Base-by-base conservation (phyloP, 2,113 vertebrate genomes). In the Cyprinodon variegatus region DNA sequence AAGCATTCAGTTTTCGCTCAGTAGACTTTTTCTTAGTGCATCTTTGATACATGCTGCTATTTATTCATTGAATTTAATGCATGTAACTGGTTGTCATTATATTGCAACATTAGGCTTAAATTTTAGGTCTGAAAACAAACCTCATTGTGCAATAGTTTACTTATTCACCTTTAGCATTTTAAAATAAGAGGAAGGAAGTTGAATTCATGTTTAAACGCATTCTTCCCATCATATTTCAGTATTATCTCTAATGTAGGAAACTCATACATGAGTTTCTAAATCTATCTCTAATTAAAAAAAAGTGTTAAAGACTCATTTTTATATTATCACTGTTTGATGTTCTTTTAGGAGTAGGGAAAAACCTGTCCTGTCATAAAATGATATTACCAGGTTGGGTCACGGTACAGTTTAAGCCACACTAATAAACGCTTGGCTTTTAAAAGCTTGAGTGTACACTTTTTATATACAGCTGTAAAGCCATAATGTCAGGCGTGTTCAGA, bases 251-350 rank as follows among this genome's bases (percentile, higher is more conserved):
- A 61, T 41, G 61, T n/a, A 6, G 46, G 3, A 11, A 60, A 29
- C 57, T 20, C 10, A 39, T 63, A 0, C 20, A 65, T 66, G n/a
- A 65, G 15, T n/a, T 9, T 15, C 36, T 46, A 4, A 48, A 7
- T 53, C 2, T 14, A 62, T 74, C 45, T 68, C 20, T 45, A 36
- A 12, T 67, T 62, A 10, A 46, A 39, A 40, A 63, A 77, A 57
- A 14, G 50, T 79, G 45, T 59, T 57, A 45, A 37, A 38, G 3
- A 40, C 11, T 64, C 39, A 81, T 63, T 72, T 68, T 45, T n/a
- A 48, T 37, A 71, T 72, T 73, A 37, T 78, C 66, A 7, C 37
- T 83, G 77, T 87, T 86, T 84, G 77, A 75, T 57, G 67, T 83
- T 83, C 72, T 82, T 71, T 69, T 62, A 77, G 37, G 53, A 38